phyloP scores from a whole-genome alignment of 2,113 vertebrate genomes.

The Jaculus jaculus region DNA sequence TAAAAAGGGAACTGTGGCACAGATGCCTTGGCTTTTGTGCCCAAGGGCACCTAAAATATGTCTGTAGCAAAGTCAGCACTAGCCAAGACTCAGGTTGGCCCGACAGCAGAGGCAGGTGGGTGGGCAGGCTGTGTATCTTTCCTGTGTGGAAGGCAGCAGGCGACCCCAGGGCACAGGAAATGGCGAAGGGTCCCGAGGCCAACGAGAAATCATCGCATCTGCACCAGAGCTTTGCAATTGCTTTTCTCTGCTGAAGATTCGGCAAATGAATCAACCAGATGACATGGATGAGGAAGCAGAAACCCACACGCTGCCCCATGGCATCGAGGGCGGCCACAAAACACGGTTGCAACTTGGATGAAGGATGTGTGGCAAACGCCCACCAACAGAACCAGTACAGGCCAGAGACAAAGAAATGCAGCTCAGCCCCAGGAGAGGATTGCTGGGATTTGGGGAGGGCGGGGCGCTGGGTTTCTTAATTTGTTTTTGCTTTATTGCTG shows the following conservation, averaged over 20 bases:
- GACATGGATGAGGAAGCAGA: slow-evolving; percentile 84
- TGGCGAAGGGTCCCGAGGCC: slow-evolving; percentile 85
- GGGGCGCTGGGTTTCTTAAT: neutral
- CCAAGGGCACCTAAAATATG: no score
- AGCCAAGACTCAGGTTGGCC: neutral
- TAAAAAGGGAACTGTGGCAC: neutral
- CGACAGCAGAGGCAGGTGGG: no score
- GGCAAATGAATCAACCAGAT: slow-evolving; percentile 84
- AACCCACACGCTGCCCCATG: slow-evolving; percentile 86
- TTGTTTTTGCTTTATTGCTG: slow-evolving; percentile 18
- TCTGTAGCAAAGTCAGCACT: neutral
- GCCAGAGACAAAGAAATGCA: accelerated
- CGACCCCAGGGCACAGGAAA: slow-evolving; percentile 85
- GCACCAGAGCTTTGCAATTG: slow-evolving; percentile 89
- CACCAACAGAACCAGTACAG: accelerated
- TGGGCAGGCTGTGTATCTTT: slow-evolving; percentile 43
- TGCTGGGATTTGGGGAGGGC: neutral
- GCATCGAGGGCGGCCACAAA: slow-evolving; percentile 85
- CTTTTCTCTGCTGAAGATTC: slow-evolving; percentile 84
- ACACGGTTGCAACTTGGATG: slow-evolving; percentile 75
- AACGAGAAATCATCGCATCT: slow-evolving; percentile 88
- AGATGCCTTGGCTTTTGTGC: neutral
- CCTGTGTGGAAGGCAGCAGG: slow-evolving; percentile 86
- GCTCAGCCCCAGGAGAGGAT: neutral
- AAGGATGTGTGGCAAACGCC: neutral